Percentiles rank a stretch among this genome's conserved stretches.
phyloP scores from a whole-genome alignment of 2,113 vertebrate genomes.

The Athene noctua region DNA sequence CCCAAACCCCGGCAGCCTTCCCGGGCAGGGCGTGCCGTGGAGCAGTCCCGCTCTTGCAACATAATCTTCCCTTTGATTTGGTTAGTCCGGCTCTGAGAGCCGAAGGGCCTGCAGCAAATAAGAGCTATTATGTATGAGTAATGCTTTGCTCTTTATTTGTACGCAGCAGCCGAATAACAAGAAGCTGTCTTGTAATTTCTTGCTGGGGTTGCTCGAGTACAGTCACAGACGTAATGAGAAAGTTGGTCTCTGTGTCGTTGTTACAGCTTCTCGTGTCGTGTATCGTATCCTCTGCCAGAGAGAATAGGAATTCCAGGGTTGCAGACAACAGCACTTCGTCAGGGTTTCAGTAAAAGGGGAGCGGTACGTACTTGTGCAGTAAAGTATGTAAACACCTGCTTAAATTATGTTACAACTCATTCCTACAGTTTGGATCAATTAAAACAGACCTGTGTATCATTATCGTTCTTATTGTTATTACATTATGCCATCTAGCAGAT shows the following conservation, averaged over 20 bases:
- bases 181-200: not conserved
- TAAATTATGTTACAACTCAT: not conserved
- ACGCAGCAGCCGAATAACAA: not conserved
- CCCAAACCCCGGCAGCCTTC: not conserved
- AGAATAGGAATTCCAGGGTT: not conserved
- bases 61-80: not conserved
- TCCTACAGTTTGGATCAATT: not conserved
- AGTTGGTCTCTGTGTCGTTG: not conserved
- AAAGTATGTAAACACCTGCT: not conserved
- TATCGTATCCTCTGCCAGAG: not conserved
- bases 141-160: not conserved
- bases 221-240: not conserved
- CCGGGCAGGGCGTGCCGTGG: not conserved
- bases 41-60: not conserved
- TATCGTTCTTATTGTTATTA: not conserved
- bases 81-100: not conserved
- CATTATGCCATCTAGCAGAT: constrained; percentile 68
- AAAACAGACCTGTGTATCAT: not conserved
- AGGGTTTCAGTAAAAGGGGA: not conserved
- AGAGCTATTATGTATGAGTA: constrained; percentile 17
- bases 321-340: not conserved
- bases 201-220: not conserved
- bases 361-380: accelerated
- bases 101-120: not conserved
- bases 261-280: not conserved